A percentile compares a stretch with the other conserved stretches of the same genome.
phyloP scores from a whole-genome alignment of 1,140 invertebrate species.

The Semibalanus balanoides region DNA sequence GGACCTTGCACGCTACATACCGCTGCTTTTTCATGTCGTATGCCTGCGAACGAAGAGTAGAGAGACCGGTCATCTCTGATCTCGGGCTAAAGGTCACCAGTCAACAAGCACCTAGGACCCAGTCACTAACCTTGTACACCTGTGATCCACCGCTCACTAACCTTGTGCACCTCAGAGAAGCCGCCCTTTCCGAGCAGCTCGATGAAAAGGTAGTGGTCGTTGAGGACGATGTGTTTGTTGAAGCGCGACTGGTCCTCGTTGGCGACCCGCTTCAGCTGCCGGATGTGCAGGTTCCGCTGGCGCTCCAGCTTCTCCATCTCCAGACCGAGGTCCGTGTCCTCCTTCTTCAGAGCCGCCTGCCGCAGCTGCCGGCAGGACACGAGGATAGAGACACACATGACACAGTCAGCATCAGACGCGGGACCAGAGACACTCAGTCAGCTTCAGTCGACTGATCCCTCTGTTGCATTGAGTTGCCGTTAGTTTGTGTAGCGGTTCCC shows the following conservation, averaged over 20 bases:
- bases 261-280: slow-evolving; percentile 96
- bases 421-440: no score
- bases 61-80: no score
- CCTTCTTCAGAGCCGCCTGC: slow-evolving; percentile 94
- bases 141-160: not conserved
- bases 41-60: no score
- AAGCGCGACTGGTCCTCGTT: slow-evolving; percentile 95
- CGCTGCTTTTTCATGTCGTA: slow-evolving; percentile 97
- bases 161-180: slow-evolving; percentile 96
- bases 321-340: slow-evolving; percentile 91
- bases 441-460: no score
- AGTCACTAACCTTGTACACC: no score
- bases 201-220: slow-evolving; percentile 85
- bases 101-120: no score
- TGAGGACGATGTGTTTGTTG: slow-evolving; percentile 78
- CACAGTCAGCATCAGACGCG: no score
- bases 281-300: slow-evolving; percentile 95
- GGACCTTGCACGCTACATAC: slow-evolving; percentile 99
- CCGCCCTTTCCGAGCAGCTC: slow-evolving; percentile 97
- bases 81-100: no score
- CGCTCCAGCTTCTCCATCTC: slow-evolving; percentile 98
- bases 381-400: not conserved
- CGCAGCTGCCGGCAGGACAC: slow-evolving; percentile 44
- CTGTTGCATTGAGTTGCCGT: no score
- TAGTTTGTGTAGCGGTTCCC: no score